These are phyloP conservation scores for Cyprinodon brontotheroides DNA, from an alignment of 2,113 vertebrate genomes.

Conservation along the genomic window DNA sequence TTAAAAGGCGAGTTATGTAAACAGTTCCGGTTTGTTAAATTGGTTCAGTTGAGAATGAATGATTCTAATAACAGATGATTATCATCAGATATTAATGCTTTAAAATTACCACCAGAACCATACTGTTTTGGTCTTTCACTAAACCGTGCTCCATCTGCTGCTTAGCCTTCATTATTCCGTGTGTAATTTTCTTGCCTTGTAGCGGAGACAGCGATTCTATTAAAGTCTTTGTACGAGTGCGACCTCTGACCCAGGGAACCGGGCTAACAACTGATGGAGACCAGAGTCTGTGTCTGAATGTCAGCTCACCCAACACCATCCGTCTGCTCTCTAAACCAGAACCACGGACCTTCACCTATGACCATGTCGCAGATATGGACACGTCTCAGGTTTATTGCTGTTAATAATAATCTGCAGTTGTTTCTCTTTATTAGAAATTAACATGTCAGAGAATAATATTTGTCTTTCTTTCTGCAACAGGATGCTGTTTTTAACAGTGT, in stretches of 20 bases:
- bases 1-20: too few relatives aligned
- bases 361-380: conserved; percentile 90
- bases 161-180: not conserved
- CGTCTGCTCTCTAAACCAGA: conserved; percentile 92
- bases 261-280: conserved; percentile 80
- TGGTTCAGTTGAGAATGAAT: too few relatives aligned
- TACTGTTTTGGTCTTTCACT: too few relatives aligned
- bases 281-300: conserved; percentile 85
- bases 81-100: too few relatives aligned
- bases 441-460: not conserved
- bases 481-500: conserved; percentile 92
- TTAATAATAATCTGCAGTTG: not conserved
- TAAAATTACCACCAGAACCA: too few relatives aligned
- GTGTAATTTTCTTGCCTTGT: conserved; percentile 7
- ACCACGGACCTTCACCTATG: conserved; percentile 91
- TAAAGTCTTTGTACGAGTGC: conserved; percentile 92
- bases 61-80: too few relatives aligned
- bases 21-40: too few relatives aligned
- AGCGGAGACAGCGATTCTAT: conserved; percentile 90
- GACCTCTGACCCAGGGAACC: conserved; percentile 83
- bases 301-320: conserved; percentile 86
- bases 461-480: conserved; percentile 66
- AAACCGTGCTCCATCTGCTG: not conserved
- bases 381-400: conserved; percentile 85
- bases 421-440: too few relatives aligned